Percentiles rank a stretch among this genome's conserved stretches.
phyloP scores from a whole-genome alignment of 2,797 vertebrate species.

The Sorex maritimensis region DNA sequence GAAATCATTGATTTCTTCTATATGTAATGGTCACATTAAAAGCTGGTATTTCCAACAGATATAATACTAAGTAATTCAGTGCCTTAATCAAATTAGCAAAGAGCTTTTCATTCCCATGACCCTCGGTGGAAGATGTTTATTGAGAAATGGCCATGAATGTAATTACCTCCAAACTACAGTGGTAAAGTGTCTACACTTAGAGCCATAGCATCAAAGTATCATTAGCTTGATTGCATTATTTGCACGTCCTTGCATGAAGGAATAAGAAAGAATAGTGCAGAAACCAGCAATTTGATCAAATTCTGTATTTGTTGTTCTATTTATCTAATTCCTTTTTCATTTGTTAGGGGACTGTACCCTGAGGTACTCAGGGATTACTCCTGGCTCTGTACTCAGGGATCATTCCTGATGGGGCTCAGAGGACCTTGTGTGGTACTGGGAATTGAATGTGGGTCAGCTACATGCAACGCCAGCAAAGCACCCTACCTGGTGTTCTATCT shows the following conservation, averaged over 20 bases:
- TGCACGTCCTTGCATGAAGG: conserved; percentile 12
- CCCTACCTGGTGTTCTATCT: no score
- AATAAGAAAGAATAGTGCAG: conserved; percentile 56
- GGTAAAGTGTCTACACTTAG: conserved; percentile 4
- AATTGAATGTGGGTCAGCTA: no score
- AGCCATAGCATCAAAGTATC: conserved; percentile 63
- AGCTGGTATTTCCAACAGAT: conserved; percentile 78
- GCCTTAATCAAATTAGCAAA: conserved; percentile 83
- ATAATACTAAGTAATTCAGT: conserved; percentile 75
- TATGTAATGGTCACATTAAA: conserved; percentile 77
- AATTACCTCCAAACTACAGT: conserved; percentile 73
- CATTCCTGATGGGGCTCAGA: no score
- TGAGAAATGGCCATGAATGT: conserved; percentile 68
- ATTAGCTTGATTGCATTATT: conserved; percentile 23
- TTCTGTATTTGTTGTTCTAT: no score
- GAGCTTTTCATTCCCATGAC: conserved; percentile 71
- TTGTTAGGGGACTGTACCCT: no score
- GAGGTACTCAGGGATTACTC: no score
- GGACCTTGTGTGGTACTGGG: no score
- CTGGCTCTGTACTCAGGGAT: no score
- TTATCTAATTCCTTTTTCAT: no score
- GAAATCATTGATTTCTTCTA: conserved; percentile 83
- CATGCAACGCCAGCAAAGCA: no score
- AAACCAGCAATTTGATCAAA: not conserved
- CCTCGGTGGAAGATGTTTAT: conserved; percentile 67